phyloP scores from a whole-genome alignment of 2,113 vertebrate genomes.

The Oryzias celebensis region DNA sequence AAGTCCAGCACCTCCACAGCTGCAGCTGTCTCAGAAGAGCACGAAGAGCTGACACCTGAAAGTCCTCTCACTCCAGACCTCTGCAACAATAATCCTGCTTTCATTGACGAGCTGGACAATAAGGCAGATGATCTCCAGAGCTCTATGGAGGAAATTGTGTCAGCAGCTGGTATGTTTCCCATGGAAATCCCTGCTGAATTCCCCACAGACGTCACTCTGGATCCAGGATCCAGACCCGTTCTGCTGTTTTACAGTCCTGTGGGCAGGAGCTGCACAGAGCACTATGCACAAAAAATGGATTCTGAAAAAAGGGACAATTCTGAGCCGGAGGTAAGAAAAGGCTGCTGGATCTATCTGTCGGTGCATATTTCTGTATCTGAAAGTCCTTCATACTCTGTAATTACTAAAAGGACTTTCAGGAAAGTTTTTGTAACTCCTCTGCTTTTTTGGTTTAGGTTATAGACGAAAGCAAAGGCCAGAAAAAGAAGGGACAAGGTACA shows the following conservation, averaged over 20 bases:
- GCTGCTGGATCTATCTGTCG: not conserved
- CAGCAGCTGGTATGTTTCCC: constrained; percentile 91
- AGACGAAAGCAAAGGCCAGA: constrained; percentile 80
- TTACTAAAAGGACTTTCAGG: not conserved
- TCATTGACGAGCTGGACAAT: constrained; percentile 56
- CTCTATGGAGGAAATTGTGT: constrained; percentile 72
- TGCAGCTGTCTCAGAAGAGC: constrained; percentile 57
- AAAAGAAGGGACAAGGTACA: constrained; percentile 82
- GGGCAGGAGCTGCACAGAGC: constrained; percentile 53
- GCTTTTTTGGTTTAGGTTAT: constrained; percentile 27
- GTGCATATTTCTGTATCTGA: not conserved
- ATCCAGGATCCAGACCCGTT: constrained; percentile 70
- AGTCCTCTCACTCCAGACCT: constrained; percentile 54
- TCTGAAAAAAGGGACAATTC: constrained; percentile 66
- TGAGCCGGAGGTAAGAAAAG: constrained; percentile 63
- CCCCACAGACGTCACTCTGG: constrained; percentile 77
- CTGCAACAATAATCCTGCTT: constrained; percentile 69
- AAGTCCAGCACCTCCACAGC: constrained; percentile 72
- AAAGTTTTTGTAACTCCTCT: not conserved
- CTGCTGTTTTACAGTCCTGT: constrained; percentile 53
- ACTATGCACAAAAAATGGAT: constrained; percentile 49
- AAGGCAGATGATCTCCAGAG: constrained; percentile 68
- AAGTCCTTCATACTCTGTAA: not conserved
- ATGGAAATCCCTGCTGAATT: constrained; percentile 90
- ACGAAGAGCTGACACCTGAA: constrained; percentile 57